A percentile compares a stretch with the other conserved stretches of the same genome.
These are phyloP conservation scores for Pyxicephalus adspersus DNA, from an alignment of 2,113 vertebrate species.

Conservation along the genomic window DNA sequence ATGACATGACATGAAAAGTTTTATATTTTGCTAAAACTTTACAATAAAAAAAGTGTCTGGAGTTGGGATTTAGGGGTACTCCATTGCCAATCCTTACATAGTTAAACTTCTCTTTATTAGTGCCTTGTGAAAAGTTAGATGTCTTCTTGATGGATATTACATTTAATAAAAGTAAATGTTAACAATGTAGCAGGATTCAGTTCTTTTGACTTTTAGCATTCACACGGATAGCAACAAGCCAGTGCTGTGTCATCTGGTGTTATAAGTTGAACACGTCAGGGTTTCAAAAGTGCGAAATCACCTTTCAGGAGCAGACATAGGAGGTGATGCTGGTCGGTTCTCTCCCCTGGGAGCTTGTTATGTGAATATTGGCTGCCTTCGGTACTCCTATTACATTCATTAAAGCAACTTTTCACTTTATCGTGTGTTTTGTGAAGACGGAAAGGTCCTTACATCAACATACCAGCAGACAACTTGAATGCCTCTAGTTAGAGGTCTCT, in stretches of 20 bases:
- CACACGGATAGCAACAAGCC: background rate
- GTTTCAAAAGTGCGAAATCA: slow-evolving; percentile 3
- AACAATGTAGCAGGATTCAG: background rate
- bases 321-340: background rate
- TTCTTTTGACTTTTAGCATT: background rate
- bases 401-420: slow-evolving; percentile 19
- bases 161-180: no score
- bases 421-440: background rate
- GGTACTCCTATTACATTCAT: slow-evolving; percentile 20
- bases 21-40: no score
- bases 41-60: no score
- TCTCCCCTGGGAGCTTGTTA: slow-evolving; percentile 38
- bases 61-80: no score
- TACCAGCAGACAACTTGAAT: background rate
- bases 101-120: no score
- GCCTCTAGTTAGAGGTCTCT: background rate
- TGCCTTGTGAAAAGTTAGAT: no score
- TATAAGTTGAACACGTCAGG: slow-evolving; percentile 6
- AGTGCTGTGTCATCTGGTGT: slow-evolving; percentile 14
- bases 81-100: no score
- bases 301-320: background rate
- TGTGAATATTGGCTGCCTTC: background rate
- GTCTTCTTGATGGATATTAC: no score
- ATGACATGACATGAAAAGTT: no score
- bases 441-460: background rate